Base-by-base conservation (phyloP, 2,888 invertebrate genomes). In the Zaprionus lineosus region DNA sequence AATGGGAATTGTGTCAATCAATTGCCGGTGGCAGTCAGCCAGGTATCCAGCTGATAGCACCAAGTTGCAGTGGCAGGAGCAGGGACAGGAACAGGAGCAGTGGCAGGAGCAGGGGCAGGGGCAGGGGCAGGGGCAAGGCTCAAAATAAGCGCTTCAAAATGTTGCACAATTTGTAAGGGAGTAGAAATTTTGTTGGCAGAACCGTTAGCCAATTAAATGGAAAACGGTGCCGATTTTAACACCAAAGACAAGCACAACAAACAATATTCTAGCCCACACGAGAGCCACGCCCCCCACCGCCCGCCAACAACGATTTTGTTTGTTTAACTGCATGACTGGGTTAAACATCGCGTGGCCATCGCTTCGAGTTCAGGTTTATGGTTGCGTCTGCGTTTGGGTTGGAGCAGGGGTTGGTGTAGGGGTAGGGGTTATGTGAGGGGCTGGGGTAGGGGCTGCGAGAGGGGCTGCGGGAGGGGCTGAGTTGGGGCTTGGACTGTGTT, bases 251-350 rank as follows among this genome's bases (percentile, higher is more conserved):
- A 40, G 7, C 18, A 26, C n/a, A 15, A 36, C 36, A 44, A 47
- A 39, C 37, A 47, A 16, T 18, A 36, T n/a, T 29, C 24, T 24
- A 24, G n/a, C 6, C 24, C 21, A 24, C 6, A 24, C 2, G 6
- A 46, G 14, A 29, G 34, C 18, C 51, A 41, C 51, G 36, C 26
- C 26, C 43, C 29, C 6, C 4, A 2, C 18, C 12, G 8, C 11
- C 21, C 51, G 11, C 47, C 53, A 50, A 41, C 37, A 39, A 9
- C 16, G 41, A 46, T 47, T 59, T 60, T 56, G 51, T 62, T 75
- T 53, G 34, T 51, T 64, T 41, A 53, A 57, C 55, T 74, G 61
- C 59, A 59, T 84, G 68, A 76, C 48, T 61, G 69, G 26, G 18
- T 69, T 19, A 43, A 47, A 47, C 39, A n/a, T n/a, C n/a, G n/a